A percentile compares a stretch with the other conserved stretches of the same genome.
Conservation (phyloP, 1,140 invertebrate species). For the Apis dorsata region DNA sequence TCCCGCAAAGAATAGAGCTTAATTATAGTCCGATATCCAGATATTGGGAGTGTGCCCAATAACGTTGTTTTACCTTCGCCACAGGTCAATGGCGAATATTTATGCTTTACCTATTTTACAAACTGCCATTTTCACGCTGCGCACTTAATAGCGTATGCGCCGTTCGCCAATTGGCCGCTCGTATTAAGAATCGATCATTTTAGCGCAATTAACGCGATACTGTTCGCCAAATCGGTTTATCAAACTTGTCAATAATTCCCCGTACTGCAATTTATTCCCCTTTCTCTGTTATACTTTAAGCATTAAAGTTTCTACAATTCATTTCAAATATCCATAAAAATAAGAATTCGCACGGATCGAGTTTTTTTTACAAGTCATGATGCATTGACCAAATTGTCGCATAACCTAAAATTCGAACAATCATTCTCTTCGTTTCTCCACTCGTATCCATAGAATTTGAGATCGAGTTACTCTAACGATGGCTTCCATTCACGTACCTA, state of each 20-base stretch:
- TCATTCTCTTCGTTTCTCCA: not conserved
- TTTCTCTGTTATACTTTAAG: not conserved
- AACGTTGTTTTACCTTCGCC: slow-evolving; percentile 60
- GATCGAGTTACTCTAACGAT: slow-evolving; percentile 30
- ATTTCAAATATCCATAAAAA: too few relatives aligned
- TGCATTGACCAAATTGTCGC: too few relatives aligned
- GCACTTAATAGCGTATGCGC: slow-evolving; percentile 45
- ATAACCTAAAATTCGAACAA: not conserved
- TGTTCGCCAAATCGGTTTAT: not conserved
- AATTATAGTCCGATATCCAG: slow-evolving; percentile 63
- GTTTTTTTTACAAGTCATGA: too few relatives aligned
- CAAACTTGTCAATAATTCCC: slow-evolving; percentile 5
- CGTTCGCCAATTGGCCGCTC: slow-evolving; percentile 19
- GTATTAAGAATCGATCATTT: slow-evolving; percentile 44
- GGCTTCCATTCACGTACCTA: slow-evolving; percentile 14
- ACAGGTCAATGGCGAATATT: slow-evolving; percentile 51
- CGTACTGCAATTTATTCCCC: not conserved
- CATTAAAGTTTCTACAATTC: not conserved
- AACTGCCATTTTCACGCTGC: slow-evolving; percentile 61
- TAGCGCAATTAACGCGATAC: slow-evolving; percentile 31
- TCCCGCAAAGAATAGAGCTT: slow-evolving; percentile 64
- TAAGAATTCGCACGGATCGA: too few relatives aligned
- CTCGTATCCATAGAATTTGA: slow-evolving; percentile 9
- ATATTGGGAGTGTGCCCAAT: slow-evolving; percentile 66
- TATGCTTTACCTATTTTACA: slow-evolving; percentile 65